Conservation (phyloP, 2,888 invertebrate species). For the Apomyelois bistriatella region DNA sequence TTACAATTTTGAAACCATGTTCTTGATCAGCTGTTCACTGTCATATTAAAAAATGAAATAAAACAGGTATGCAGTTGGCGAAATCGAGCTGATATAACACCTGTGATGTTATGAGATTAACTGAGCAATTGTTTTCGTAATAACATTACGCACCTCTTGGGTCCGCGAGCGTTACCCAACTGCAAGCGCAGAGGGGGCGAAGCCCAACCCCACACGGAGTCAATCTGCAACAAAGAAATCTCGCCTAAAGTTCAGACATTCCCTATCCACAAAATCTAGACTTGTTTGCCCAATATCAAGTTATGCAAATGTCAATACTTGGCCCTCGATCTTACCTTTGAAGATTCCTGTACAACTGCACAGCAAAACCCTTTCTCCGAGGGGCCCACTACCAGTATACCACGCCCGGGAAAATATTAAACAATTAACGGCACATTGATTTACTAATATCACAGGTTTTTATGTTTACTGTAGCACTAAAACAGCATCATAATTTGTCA, state of each 20-base stretch:
- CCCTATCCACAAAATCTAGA: slow-evolving; percentile 34
- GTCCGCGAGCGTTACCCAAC: slow-evolving; percentile 82
- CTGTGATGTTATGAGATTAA: background rate
- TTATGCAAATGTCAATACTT: slow-evolving; percentile 59
- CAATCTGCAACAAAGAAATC: slow-evolving; percentile 85
- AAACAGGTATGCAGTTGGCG: background rate
- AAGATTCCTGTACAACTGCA: slow-evolving; percentile 55
- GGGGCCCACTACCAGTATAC: slow-evolving; percentile 47
- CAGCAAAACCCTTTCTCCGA: slow-evolving; percentile 46
- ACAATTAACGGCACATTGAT: slow-evolving; percentile 61
- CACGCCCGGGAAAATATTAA: slow-evolving; percentile 47
- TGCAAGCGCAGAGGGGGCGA: slow-evolving; percentile 92
- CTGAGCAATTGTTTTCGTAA: slow-evolving; percentile 7
- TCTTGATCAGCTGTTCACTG: background rate
- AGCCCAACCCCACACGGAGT: slow-evolving; percentile 97
- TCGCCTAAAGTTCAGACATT: slow-evolving; percentile 21
- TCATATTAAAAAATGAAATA: background rate
- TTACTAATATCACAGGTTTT: slow-evolving; percentile 58
- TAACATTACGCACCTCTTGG: slow-evolving; percentile 58
- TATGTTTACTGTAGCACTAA: slow-evolving; percentile 66
- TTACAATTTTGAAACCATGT: too few species aligned
- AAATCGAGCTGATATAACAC: background rate
- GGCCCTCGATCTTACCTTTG: slow-evolving; percentile 56
- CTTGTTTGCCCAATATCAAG: slow-evolving; percentile 49
- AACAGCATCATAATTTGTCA: slow-evolving; percentile 49